These are phyloP conservation scores for Leptarthrus brevirostris DNA, from an alignment of 2,888 invertebrate species.

Conservation along the genomic window DNA sequence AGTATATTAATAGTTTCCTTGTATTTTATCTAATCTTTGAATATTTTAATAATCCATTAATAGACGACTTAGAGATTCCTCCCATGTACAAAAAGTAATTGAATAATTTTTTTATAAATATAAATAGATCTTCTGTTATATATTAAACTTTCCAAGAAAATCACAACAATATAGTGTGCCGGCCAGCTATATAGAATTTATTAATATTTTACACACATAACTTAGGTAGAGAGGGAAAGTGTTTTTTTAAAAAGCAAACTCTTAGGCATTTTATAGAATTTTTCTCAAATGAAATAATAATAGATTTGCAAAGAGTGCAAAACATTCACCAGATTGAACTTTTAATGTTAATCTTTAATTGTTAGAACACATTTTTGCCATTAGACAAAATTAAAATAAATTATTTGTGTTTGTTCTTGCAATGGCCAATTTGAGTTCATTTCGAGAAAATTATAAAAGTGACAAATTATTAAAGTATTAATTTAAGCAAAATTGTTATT, in stretches of 20 bases:
- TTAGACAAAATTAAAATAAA: constrained; percentile 25
- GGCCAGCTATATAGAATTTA: constrained; percentile 43
- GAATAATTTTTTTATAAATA: constrained; percentile 41
- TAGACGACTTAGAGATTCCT: constrained; percentile 33
- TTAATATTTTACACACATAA: constrained; percentile 24
- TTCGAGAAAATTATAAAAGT: constrained; percentile 21
- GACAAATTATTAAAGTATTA: constrained; percentile 3
- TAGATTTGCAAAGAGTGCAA: too few relatives aligned
- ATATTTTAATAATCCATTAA: constrained; percentile 41
- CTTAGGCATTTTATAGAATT: constrained; percentile 20
- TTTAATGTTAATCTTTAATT: neutral
- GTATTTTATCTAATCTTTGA: constrained; percentile 40
- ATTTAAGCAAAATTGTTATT: too few relatives aligned
- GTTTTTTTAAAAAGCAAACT: neutral
- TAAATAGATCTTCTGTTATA: constrained; percentile 36
- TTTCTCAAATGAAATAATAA: too few relatives aligned
- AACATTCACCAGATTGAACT: too few relatives aligned
- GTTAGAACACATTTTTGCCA: constrained; percentile 30
- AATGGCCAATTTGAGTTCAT: constrained; percentile 18
- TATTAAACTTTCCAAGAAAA: constrained; percentile 29
- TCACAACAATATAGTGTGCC: constrained; percentile 48
- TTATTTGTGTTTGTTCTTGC: neutral
- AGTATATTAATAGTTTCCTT: constrained; percentile 45
- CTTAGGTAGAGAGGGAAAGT: constrained; percentile 30
- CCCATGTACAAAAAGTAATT: constrained; percentile 48